Evolutionary conservation across 2,888 invertebrate species (phyloP).

Genomic region (Apamea epomidion): DNA sequence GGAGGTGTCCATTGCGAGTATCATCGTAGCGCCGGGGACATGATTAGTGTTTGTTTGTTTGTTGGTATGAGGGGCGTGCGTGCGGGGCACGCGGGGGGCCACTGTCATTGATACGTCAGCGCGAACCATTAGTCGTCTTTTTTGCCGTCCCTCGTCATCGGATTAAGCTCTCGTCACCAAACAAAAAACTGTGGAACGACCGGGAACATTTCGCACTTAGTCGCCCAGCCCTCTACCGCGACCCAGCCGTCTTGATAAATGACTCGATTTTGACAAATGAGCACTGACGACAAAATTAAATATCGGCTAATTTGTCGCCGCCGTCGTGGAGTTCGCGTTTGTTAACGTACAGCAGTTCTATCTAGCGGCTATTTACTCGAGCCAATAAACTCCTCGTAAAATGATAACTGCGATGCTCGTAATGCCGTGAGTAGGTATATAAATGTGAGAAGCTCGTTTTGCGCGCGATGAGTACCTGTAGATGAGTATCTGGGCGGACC

Average conservation of each 20-base stretch:
- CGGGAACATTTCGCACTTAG: conserved; percentile 77
- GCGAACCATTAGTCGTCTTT: conserved; percentile 71
- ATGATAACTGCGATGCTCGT: conserved; percentile 24
- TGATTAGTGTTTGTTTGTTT: conserved; percentile 62
- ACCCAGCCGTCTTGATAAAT: conserved; percentile 65
- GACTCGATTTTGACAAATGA: conserved; percentile 42
- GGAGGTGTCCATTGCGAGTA: conserved; percentile 48
- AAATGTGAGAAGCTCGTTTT: conserved; percentile 36
- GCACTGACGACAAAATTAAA: conserved; percentile 16
- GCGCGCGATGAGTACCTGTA: conserved; percentile 14
- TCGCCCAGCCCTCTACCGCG: conserved; percentile 54
- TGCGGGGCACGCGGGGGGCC: conserved; percentile 37
- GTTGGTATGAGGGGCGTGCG: conserved; percentile 25
- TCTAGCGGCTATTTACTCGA: conserved; percentile 13
- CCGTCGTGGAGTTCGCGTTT: conserved; percentile 2
- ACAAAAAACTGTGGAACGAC: conserved; percentile 70
- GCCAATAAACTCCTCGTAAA: conserved; percentile 50
- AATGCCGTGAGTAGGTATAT: conserved; percentile 6
- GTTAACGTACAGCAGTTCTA: conserved; percentile 12
- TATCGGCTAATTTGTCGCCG: conserved; percentile 28
- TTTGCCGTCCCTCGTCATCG: conserved; percentile 70
- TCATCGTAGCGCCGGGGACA: conserved; percentile 23
- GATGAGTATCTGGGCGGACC: conserved; percentile 14
- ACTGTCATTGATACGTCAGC: conserved; percentile 71
- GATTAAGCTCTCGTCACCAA: conserved; percentile 71